Conservation (phyloP, 1,140 invertebrate genomes). For the Drosophila arizonae region DNA sequence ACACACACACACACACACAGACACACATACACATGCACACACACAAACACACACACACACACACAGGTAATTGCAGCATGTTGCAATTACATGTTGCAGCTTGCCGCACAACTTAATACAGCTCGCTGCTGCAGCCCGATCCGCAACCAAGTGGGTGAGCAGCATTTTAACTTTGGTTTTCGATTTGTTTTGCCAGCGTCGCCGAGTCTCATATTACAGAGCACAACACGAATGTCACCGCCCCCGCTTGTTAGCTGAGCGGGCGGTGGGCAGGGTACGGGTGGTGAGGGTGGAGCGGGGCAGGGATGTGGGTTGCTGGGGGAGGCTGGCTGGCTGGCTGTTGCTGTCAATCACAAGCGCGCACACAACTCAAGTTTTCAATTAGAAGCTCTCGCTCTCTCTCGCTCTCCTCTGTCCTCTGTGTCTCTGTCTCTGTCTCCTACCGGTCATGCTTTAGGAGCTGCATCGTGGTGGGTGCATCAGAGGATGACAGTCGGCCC, state of each 20-base stretch:
- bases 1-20: constrained; percentile 42
- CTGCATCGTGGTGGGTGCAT: constrained; percentile 68
- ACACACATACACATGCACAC: constrained; percentile 21
- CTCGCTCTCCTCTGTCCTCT: constrained; percentile 2
- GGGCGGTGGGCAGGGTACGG: not conserved
- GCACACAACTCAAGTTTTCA: constrained; percentile 79
- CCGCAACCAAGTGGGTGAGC: constrained; percentile 75
- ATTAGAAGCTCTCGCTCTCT: constrained; percentile 54
- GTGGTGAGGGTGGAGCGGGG: not conserved
- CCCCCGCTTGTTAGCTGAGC: constrained; percentile 5
- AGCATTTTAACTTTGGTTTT: constrained; percentile 81
- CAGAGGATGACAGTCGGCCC: constrained; percentile 73
- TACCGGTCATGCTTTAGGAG: constrained; percentile 81
- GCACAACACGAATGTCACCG: constrained; percentile 49
- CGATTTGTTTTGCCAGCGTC: constrained; percentile 55
- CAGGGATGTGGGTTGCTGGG: not conserved
- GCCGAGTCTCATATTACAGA: constrained; percentile 60
- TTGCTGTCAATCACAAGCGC: constrained; percentile 77
- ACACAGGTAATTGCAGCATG: constrained; percentile 13
- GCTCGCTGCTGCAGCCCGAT: constrained; percentile 25
- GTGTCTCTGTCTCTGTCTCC: constrained; percentile 1
- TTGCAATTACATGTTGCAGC: constrained; percentile 15
- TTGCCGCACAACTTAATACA: constrained; percentile 18
- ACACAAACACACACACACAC: constrained; percentile 13
- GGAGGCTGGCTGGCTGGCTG: constrained; percentile 5